Conservation (phyloP, 2,797 vertebrate species). For the Jordanella pulchra region DNA sequence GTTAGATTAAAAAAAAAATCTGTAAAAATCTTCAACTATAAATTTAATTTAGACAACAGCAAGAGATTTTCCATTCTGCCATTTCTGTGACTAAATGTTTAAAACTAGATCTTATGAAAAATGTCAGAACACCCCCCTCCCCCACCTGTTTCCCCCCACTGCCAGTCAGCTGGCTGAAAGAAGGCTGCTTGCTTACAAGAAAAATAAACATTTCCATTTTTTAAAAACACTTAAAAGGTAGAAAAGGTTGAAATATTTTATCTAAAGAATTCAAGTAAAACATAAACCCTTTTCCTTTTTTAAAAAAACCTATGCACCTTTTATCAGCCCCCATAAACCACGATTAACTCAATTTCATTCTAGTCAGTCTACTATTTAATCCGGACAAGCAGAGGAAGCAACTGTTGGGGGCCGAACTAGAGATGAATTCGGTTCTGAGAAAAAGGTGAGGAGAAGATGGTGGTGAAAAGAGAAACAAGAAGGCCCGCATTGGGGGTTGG, state of each 20-base stretch:
- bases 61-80: neutral
- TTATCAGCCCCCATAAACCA: constrained; percentile 20
- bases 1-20: too few relatives aligned
- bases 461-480: constrained; percentile 12
- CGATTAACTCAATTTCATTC: constrained; percentile 9
- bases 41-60: neutral
- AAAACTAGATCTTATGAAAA: neutral
- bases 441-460: constrained; percentile 50
- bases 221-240: neutral
- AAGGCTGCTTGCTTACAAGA: neutral
- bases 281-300: neutral
- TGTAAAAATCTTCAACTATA: neutral
- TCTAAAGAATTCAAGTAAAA: neutral
- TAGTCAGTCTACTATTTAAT: constrained; percentile 22
- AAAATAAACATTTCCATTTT: neutral
- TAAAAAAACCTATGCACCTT: constrained; percentile 11
- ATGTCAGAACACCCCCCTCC: neutral
- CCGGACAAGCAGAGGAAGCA: constrained; percentile 44
- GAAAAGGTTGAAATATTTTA: constrained; percentile 14
- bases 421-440: constrained; percentile 63
- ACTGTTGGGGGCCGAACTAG: constrained; percentile 64
- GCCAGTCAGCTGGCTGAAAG: neutral
- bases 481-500: neutral
- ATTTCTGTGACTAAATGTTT: neutral
- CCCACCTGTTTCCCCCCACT: constrained; percentile 3